Percentiles rank a stretch among this genome's conserved stretches.
phyloP scores from a whole-genome alignment of 2,888 invertebrate species.

The Stenichneumon culpator region DNA sequence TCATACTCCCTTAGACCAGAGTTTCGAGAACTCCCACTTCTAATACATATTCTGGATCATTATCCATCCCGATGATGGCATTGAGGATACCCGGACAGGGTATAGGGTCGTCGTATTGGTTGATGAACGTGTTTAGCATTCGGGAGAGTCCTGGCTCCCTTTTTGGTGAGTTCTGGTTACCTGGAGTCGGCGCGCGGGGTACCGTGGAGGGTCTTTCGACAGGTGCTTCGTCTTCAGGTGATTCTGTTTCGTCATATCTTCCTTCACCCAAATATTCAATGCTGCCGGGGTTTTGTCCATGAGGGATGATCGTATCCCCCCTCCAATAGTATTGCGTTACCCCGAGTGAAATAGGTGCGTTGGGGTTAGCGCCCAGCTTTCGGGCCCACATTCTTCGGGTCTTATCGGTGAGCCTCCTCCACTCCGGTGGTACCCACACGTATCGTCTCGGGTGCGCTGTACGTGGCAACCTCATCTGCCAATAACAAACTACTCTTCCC shows the following conservation, averaged over 20 bases:
- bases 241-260: background rate
- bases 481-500: background rate
- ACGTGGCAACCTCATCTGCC: background rate
- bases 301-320: background rate
- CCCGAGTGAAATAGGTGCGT: background rate
- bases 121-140: background rate
- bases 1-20: background rate
- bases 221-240: background rate
- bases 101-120: background rate
- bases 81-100: background rate
- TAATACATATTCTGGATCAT: background rate
- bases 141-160: background rate
- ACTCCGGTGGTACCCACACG: background rate
- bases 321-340: background rate
- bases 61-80: background rate
- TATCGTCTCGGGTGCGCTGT: background rate
- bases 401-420: background rate
- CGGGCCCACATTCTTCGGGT: background rate
- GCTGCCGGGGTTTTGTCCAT: background rate
- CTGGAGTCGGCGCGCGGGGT: background rate
- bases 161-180: background rate
- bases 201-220: background rate
- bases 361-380: background rate
- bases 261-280: background rate
- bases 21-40: background rate